Conservation (phyloP, 2,113 vertebrate species). For the Myotis lucifugus region DNA sequence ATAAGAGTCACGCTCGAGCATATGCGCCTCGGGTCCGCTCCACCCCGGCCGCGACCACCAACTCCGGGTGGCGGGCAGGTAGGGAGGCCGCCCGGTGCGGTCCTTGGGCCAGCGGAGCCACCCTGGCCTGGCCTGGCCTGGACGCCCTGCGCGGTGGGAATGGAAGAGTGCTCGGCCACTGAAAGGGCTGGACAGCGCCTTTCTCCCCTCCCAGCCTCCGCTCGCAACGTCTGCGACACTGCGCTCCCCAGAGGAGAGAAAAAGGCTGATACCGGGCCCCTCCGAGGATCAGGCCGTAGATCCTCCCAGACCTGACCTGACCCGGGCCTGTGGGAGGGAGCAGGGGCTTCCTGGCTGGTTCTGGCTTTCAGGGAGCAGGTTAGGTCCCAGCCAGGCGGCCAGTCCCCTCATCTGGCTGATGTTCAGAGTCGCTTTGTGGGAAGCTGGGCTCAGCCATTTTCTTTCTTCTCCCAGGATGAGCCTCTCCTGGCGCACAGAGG, state of each 20-base stretch:
- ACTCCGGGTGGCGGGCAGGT: neutral
- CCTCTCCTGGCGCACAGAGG: slow-evolving; percentile 33
- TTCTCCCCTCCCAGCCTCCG: neutral
- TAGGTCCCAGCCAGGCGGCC: neutral
- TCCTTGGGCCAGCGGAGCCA: neutral
- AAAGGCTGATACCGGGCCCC: neutral
- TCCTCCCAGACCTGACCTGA: neutral
- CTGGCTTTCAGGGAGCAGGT: neutral
- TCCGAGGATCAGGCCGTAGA: neutral
- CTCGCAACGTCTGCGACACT: neutral
- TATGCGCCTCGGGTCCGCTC: slow-evolving; percentile 65
- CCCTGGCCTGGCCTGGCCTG: neutral
- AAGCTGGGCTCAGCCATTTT: slow-evolving; percentile 77
- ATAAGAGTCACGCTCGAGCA: slow-evolving; percentile 68
- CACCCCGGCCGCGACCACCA: slow-evolving; percentile 55
- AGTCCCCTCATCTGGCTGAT: slow-evolving; percentile 36
- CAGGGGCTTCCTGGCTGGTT: neutral
- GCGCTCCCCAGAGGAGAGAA: slow-evolving; percentile 38
- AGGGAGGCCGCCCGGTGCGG: neutral
- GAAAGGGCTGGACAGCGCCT: slow-evolving; percentile 70
- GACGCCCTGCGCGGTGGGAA: neutral
- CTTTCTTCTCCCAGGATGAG: slow-evolving; percentile 65
- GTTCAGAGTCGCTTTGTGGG: slow-evolving; percentile 67
- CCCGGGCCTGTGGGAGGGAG: neutral
- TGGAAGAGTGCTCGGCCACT: neutral